A percentile compares a stretch with the other conserved stretches of the same genome.
Evolutionary conservation across 2,888 invertebrate species (phyloP).

Genomic region (Exocentrus adspersus): DNA sequence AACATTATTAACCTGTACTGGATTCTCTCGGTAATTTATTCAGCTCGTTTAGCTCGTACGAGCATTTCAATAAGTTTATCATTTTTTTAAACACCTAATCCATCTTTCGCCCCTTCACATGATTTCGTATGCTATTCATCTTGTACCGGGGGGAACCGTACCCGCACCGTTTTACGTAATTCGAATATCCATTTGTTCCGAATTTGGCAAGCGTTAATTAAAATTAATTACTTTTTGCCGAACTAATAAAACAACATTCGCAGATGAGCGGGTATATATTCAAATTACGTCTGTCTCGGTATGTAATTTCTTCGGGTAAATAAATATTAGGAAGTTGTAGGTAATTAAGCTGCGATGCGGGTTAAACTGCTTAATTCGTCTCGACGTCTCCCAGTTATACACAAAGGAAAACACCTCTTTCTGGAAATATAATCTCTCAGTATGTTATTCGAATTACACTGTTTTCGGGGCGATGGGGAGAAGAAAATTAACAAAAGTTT

Average conservation of each 20-base stretch:
- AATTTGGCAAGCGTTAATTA: conserved; percentile 2
- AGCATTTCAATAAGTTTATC: too few species aligned
- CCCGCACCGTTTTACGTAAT: background rate
- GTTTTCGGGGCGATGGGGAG: conserved; percentile 30
- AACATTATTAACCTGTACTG: too few species aligned
- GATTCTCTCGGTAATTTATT: too few species aligned
- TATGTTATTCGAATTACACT: conserved; percentile 33
- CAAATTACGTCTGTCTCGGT: conserved; percentile 7
- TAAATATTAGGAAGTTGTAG: conserved; percentile 43
- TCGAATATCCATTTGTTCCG: background rate
- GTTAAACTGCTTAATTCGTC: conserved; percentile 49
- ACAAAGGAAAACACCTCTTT: conserved; percentile 47
- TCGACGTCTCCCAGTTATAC: conserved; percentile 43
- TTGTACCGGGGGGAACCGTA: too few species aligned
- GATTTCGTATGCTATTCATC: too few species aligned
- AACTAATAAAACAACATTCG: conserved; percentile 11
- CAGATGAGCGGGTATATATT: conserved; percentile 2
- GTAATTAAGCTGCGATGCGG: conserved; percentile 48
- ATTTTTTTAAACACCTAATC: too few species aligned
- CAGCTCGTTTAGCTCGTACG: too few species aligned
- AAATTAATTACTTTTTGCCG: conserved; percentile 16
- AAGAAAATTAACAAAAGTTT: conserved; percentile 26
- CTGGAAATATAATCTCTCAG: conserved; percentile 45
- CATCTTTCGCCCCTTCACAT: too few species aligned
- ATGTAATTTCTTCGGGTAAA: conserved; percentile 37